Evolutionary conservation across 2,113 vertebrate genomes (phyloP).

Genomic region (Ascaphus truei): DNA sequence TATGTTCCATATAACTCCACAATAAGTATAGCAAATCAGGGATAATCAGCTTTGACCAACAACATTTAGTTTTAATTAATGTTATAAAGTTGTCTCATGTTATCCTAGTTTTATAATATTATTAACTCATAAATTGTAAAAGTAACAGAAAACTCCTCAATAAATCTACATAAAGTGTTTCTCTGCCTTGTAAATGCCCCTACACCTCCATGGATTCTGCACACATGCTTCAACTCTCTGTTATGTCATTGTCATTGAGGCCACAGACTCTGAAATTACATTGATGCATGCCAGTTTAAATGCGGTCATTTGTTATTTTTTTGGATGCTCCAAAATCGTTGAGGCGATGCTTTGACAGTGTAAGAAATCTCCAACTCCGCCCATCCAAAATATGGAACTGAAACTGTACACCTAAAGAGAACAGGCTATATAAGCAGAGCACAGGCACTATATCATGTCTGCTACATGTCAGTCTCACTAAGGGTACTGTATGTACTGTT

Average conservation of each 20-base stretch:
- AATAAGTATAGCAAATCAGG: too few relatives aligned
- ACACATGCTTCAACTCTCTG: background rate
- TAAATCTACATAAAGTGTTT: background rate
- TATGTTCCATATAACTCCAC: too few relatives aligned
- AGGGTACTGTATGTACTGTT: too few relatives aligned
- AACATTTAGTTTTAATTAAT: too few relatives aligned
- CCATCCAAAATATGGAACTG: background rate
- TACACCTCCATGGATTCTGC: too few relatives aligned
- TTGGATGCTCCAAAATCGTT: background rate
- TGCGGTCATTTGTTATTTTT: background rate
- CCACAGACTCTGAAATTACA: background rate
- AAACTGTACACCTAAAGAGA: background rate
- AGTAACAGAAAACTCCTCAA: too few relatives aligned
- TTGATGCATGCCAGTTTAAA: background rate
- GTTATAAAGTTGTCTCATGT: too few relatives aligned
- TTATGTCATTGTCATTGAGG: background rate
- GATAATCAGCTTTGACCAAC: too few relatives aligned
- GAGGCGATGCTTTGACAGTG: background rate
- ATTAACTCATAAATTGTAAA: too few relatives aligned
- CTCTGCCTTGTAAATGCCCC: background rate
- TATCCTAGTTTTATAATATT: too few relatives aligned
- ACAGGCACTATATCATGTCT: background rate
- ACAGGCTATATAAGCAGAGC: background rate
- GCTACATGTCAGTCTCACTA: background rate
- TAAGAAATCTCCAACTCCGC: background rate